Conservation (phyloP, 2,113 vertebrate species). For the Bos javanicus region DNA sequence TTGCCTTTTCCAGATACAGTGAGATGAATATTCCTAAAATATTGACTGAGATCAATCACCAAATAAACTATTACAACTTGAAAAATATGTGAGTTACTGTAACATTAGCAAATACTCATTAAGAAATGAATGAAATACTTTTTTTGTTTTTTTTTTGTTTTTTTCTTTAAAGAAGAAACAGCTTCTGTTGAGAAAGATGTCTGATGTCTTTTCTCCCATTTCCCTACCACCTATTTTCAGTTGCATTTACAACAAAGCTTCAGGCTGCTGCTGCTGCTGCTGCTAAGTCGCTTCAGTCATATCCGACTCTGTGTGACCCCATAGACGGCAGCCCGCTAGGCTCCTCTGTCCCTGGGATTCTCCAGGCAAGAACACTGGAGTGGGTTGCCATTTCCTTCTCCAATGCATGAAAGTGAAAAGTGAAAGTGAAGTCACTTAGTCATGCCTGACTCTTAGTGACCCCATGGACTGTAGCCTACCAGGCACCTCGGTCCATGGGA, state of each 20-base stretch:
- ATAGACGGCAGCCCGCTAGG: too few species aligned
- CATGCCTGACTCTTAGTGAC: too few species aligned
- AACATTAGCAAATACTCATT: background rate
- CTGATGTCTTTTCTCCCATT: background rate
- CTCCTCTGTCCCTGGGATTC: too few species aligned
- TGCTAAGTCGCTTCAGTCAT: too few species aligned
- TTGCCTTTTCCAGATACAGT: background rate
- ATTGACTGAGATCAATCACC: background rate
- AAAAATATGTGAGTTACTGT: background rate
- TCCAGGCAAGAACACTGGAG: too few species aligned
- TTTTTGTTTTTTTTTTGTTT: background rate
- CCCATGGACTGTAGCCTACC: too few species aligned
- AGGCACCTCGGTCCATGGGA: rapidly evolving
- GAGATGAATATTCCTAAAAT: background rate
- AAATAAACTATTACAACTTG: background rate
- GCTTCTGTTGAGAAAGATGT: background rate
- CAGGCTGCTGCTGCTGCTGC: background rate
- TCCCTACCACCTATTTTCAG: background rate
- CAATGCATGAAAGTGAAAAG: too few species aligned
- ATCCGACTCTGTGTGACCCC: too few species aligned
- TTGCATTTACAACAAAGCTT: background rate
- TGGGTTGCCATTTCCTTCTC: too few species aligned
- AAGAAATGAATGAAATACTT: background rate
- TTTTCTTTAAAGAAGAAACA: background rate
- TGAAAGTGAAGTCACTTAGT: too few species aligned